These are phyloP conservation scores for Mesoligia furuncula DNA, from an alignment of 2,888 invertebrate genomes.

Conservation along the genomic window DNA sequence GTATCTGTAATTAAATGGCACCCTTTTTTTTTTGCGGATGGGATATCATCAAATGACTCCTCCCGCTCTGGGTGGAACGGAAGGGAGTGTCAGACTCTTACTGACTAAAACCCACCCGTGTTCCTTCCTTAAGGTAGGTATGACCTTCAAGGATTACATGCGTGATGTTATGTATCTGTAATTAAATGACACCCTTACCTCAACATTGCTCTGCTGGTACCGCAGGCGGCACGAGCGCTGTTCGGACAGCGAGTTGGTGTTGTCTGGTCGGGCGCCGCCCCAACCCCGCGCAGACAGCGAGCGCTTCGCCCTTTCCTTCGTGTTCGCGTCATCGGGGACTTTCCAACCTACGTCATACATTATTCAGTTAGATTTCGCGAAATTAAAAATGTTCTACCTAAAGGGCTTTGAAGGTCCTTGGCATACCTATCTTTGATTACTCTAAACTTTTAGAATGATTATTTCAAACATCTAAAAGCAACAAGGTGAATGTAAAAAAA, in stretches of 20 bases:
- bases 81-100: no score
- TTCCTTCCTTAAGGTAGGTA: no score
- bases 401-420: neutral
- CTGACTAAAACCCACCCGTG: no score
- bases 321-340: constrained; percentile 93
- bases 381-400: neutral
- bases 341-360: constrained; percentile 93
- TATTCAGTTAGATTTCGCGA: neutral
- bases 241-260: constrained; percentile 92
- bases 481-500: no score
- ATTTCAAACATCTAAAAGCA: no score
- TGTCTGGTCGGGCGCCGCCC: constrained; percentile 90
- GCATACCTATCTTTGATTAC: neutral
- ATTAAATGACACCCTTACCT: constrained; percentile 84
- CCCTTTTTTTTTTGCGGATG: neutral
- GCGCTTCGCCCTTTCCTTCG: constrained; percentile 91
- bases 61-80: no score
- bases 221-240: constrained; percentile 94
- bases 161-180: neutral
- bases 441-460: no score
- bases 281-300: constrained; percentile 91
- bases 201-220: constrained; percentile 97
- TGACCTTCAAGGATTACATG: no score
- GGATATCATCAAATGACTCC: no score
- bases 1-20: neutral